These are phyloP conservation scores for Yponomeuta sedellus DNA, from an alignment of 2,888 invertebrate genomes.

Conservation along the genomic window DNA sequence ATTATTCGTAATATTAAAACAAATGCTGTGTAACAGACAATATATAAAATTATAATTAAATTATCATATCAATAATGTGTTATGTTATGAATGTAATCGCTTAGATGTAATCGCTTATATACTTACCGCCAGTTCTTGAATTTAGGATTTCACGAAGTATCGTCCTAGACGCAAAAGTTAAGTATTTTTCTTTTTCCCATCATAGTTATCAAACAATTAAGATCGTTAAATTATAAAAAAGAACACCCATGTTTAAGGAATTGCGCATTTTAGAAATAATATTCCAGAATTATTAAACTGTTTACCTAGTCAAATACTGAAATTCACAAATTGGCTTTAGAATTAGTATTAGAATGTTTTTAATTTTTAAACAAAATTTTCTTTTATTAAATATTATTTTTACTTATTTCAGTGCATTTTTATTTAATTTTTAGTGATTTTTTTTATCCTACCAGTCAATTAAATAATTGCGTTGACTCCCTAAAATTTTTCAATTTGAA, in stretches of 20 bases:
- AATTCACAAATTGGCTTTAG: slow-evolving; percentile 20
- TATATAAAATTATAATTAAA: slow-evolving; percentile 36
- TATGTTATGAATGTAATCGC: slow-evolving; percentile 21
- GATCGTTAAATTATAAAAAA: background rate
- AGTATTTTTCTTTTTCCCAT: too few relatives aligned
- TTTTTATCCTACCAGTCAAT: slow-evolving; percentile 68
- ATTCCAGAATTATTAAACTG: background rate
- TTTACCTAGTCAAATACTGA: background rate
- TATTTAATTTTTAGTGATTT: slow-evolving; percentile 31
- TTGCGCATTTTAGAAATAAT: too few relatives aligned
- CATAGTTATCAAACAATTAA: background rate
- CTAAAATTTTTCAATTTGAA: slow-evolving; percentile 74
- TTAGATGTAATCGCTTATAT: background rate
- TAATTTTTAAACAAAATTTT: slow-evolving; percentile 27
- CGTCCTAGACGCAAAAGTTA: background rate
- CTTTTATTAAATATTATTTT: slow-evolving; percentile 26
- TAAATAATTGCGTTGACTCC: slow-evolving; percentile 62
- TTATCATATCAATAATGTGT: slow-evolving; percentile 25
- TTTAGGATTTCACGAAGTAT: background rate
- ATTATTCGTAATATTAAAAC: slow-evolving; percentile 28
- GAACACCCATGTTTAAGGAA: background rate
- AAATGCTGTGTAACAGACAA: slow-evolving; percentile 53
- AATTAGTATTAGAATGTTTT: too few relatives aligned
- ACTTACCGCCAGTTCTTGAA: background rate
- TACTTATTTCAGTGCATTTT: slow-evolving; percentile 33